Evolutionary conservation across 2,888 invertebrate genomes (phyloP).

Genomic region (Pachydiplax longipennis): DNA sequence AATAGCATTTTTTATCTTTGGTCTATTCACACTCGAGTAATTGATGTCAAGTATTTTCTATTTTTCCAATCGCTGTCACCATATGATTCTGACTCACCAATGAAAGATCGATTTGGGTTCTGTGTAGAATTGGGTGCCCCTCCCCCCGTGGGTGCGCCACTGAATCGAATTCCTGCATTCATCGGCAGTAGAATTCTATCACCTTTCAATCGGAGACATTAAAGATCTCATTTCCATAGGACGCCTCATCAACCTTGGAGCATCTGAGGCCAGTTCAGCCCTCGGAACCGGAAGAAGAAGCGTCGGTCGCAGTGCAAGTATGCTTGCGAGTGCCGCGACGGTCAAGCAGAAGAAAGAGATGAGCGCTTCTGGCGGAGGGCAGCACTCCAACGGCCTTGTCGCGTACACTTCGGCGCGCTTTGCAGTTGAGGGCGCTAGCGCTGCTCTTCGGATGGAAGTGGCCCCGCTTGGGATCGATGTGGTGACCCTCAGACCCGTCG

Average conservation of each 20-base stretch:
- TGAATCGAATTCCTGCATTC: too few relatives aligned
- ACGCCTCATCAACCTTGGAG: slow-evolving; percentile 75
- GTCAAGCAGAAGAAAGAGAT: slow-evolving; percentile 60
- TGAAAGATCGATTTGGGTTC: too few relatives aligned
- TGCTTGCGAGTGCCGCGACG: slow-evolving; percentile 49
- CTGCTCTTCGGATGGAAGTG: slow-evolving; percentile 74
- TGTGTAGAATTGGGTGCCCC: too few relatives aligned
- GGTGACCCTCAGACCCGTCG: slow-evolving; percentile 76
- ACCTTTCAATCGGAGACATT: background rate
- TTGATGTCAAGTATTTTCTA: too few relatives aligned
- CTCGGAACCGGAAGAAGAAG: background rate
- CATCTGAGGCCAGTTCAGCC: slow-evolving; percentile 50
- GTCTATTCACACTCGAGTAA: too few relatives aligned
- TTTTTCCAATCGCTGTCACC: too few relatives aligned
- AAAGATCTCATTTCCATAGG: slow-evolving; percentile 58
- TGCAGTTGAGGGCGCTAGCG: slow-evolving; percentile 82
- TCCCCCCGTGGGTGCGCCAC: too few relatives aligned
- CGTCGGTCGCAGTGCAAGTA: slow-evolving; percentile 46
- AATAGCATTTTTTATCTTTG: too few relatives aligned
- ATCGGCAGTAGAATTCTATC: too few relatives aligned
- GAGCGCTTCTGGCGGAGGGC: slow-evolving; percentile 64
- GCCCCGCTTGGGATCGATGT: slow-evolving; percentile 76
- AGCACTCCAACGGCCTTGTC: slow-evolving; percentile 52
- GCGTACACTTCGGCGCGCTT: slow-evolving; percentile 67
- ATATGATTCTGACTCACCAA: too few relatives aligned